Evolutionary conservation across 2,888 invertebrate species (phyloP).

Genomic region (Pandemis corylana): DNA sequence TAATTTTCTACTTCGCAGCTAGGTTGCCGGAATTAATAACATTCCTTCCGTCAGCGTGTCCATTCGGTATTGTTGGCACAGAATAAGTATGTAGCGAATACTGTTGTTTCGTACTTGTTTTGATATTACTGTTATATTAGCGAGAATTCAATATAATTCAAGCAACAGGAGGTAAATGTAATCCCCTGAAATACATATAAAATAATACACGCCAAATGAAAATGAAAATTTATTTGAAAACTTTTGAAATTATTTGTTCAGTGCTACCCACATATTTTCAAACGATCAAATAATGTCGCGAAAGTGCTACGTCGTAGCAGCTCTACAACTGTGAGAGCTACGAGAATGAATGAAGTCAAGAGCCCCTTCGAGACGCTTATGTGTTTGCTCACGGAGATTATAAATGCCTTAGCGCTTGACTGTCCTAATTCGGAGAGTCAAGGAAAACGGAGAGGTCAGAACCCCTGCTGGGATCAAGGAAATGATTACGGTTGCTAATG

Average conservation of each 20-base stretch:
- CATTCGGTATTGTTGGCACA: neutral
- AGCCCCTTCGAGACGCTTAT: slow-evolving; percentile 4
- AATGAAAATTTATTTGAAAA: neutral
- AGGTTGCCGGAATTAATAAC: neutral
- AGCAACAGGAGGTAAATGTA: too few relatives aligned
- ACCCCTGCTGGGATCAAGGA: slow-evolving; percentile 9
- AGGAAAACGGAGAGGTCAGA: neutral
- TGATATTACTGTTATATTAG: neutral
- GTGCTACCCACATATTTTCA: too few relatives aligned
- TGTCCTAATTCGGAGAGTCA: slow-evolving; percentile 6
- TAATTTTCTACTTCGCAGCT: neutral
- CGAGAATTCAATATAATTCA: neutral
- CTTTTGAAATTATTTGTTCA: neutral
- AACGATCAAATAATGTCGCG: neutral
- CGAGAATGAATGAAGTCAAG: slow-evolving; percentile 10
- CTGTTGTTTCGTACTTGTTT: neutral
- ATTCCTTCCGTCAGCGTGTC: neutral
- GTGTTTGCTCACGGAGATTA: neutral
- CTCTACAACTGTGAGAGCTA: slow-evolving; percentile 15
- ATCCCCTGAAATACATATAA: neutral
- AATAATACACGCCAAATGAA: too few relatives aligned
- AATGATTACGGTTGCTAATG: slow-evolving; percentile 4
- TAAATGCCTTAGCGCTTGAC: slow-evolving; percentile 9
- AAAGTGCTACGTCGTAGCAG: slow-evolving; percentile 27
- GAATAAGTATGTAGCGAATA: neutral